Conservation (phyloP, 2,888 invertebrate species). For the Philaethria dido region DNA sequence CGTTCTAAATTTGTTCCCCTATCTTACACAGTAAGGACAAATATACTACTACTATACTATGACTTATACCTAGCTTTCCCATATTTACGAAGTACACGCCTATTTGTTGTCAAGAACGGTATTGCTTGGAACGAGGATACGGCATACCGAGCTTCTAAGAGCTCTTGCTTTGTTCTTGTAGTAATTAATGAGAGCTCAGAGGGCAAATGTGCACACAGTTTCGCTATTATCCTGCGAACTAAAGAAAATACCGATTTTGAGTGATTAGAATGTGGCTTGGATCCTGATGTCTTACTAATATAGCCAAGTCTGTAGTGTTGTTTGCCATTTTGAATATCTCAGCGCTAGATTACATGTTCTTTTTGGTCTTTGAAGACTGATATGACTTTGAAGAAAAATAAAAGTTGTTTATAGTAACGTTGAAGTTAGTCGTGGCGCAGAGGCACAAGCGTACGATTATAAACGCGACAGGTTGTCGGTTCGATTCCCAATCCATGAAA, state of each 20-base stretch:
- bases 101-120: slow-evolving; percentile 34
- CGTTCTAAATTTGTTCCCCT: background rate
- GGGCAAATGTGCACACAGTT: slow-evolving; percentile 21
- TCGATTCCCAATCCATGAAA: no score
- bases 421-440: no score
- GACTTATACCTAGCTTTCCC: slow-evolving; percentile 3
- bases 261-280: slow-evolving; percentile 8
- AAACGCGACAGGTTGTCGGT: no score
- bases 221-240: slow-evolving; percentile 13
- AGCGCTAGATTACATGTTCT: no score
- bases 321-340: background rate
- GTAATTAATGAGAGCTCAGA: slow-evolving; percentile 32
- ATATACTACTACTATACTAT: background rate
- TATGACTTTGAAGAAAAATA: no score
- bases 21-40: background rate
- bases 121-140: slow-evolving; percentile 29
- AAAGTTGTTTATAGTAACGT: no score
- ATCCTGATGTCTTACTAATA: background rate
- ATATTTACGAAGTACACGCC: slow-evolving; percentile 24
- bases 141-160: slow-evolving; percentile 7
- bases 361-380: no score
- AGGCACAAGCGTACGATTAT: no score
- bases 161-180: slow-evolving; percentile 29
- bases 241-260: slow-evolving; percentile 6
- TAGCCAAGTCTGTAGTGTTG: background rate